Conservation (phyloP, 1,140 invertebrate genomes). For the Drosophila simulans region DNA sequence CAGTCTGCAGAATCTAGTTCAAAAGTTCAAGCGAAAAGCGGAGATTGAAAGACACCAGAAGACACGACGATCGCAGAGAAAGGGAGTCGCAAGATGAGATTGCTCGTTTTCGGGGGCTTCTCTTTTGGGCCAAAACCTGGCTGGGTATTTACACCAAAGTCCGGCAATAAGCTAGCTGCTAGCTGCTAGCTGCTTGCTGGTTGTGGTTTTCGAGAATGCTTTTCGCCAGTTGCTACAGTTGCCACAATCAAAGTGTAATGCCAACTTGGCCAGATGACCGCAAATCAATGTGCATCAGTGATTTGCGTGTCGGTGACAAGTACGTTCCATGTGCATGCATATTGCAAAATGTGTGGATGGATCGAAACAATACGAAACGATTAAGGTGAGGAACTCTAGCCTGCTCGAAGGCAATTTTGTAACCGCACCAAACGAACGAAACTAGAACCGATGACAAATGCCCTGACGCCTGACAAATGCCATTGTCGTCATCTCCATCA, state of each 20-base stretch:
- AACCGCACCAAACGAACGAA: constrained; percentile 31
- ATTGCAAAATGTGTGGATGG: neutral
- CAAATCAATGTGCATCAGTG: constrained; percentile 55
- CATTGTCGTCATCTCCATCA: constrained; percentile 55
- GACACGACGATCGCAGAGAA: constrained; percentile 62
- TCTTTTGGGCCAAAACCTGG: constrained; percentile 38
- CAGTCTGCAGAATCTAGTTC: constrained; percentile 68
- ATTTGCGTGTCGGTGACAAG: constrained; percentile 47
- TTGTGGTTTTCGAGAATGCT: constrained; percentile 10
- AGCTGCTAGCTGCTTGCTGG: constrained; percentile 1
- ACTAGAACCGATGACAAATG: constrained; percentile 53
- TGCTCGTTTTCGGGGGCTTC: constrained; percentile 21
- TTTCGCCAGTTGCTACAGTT: neutral
- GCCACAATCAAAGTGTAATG: constrained; percentile 25
- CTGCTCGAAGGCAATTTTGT: constrained; percentile 22
- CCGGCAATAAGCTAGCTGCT: constrained; percentile 10
- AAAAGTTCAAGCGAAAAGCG: constrained; percentile 73
- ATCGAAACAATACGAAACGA: constrained; percentile 22
- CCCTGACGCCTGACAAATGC: constrained; percentile 45
- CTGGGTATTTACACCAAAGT: constrained; percentile 11
- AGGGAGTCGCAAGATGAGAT: constrained; percentile 45
- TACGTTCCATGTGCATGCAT: neutral
- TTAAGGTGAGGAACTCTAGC: constrained; percentile 26
- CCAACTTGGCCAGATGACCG: constrained; percentile 28
- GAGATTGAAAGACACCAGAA: constrained; percentile 32